Conservation (phyloP, 35 echinoderm and acorn worm species). For the Eucidaris tribuloides region DNA sequence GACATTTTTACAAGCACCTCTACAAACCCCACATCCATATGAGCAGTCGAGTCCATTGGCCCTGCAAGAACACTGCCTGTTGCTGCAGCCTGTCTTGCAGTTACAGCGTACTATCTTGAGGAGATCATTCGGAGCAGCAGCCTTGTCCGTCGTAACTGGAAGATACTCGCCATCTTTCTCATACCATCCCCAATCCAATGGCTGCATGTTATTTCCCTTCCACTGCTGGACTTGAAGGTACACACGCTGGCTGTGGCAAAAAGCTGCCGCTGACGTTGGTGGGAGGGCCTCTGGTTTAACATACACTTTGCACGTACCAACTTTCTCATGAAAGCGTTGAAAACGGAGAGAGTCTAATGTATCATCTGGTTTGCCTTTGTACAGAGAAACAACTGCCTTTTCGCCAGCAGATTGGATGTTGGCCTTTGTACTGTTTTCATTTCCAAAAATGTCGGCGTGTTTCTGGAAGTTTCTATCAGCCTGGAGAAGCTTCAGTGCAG, state of each 20-base stretch:
- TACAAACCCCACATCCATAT: conserved; percentile 37
- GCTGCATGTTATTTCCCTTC: not conserved
- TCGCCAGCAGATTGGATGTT: conserved; percentile 20
- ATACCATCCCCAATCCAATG: conserved; percentile 34
- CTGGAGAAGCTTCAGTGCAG: not conserved
- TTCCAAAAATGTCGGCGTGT: conserved; percentile 6
- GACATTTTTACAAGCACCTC: conserved; percentile 9
- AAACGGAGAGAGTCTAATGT: not conserved
- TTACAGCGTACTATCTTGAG: conserved; percentile 28
- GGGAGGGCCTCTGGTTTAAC: not conserved
- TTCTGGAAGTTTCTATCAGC: not conserved
- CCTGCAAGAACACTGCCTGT: conserved; percentile 33
- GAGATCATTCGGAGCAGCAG: conserved; percentile 20
- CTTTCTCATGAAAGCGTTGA: not conserved
- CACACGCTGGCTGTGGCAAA: conserved; percentile 30
- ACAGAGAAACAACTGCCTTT: not conserved
- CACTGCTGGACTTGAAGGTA: conserved; percentile 46
- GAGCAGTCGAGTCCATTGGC: conserved; percentile 32
- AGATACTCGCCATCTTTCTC: not conserved
- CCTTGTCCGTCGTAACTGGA: not conserved
- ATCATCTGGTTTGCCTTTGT: conserved; percentile 22
- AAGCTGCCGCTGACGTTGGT: conserved; percentile 26
- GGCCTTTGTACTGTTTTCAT: not conserved
- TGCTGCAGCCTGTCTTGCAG: conserved; percentile 30
- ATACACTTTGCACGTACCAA: not conserved